A percentile compares a stretch with the other conserved stretches of the same genome.
phyloP scores from a whole-genome alignment of 2,113 vertebrate species.

The Leptodactylus fuscus region DNA sequence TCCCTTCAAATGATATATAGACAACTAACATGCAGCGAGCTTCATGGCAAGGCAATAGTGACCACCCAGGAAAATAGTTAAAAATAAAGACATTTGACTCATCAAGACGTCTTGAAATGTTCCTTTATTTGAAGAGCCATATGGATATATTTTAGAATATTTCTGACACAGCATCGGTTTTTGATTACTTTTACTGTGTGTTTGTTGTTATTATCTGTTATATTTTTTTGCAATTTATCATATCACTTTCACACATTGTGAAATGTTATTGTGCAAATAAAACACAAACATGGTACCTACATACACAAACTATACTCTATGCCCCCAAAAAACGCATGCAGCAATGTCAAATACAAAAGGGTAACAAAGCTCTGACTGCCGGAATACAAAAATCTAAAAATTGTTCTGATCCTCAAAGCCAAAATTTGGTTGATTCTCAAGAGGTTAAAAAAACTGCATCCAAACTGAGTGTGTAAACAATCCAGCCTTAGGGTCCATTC shows the following conservation, averaged over 20 bases:
- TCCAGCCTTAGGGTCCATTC: no score
- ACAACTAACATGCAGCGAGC: background rate
- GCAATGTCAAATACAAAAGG: no score
- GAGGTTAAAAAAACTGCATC: no score
- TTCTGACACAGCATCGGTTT: background rate
- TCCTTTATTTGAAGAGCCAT: slow-evolving; percentile 10
- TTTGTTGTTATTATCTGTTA: background rate
- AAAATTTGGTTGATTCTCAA: no score
- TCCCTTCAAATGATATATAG: slow-evolving; percentile 5
- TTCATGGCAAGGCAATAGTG: background rate
- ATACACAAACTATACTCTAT: no score
- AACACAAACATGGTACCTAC: no score
- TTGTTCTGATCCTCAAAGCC: no score
- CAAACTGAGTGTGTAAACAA: no score
- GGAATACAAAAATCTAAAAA: no score
- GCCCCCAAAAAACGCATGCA: no score
- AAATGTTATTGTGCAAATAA: no score
- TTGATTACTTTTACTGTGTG: background rate
- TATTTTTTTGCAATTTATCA: background rate
- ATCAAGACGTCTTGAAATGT: background rate
- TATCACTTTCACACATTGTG: background rate
- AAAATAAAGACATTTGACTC: slow-evolving; percentile 14
- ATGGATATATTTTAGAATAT: slow-evolving; percentile 30
- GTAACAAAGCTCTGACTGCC: no score
- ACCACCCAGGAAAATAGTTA: slow-evolving; percentile 15